Evolutionary conservation across 2,888 invertebrate genomes (phyloP), one percentile per base, ranked within the genome.

Genomic region (Xestia xanthographa): DNA sequence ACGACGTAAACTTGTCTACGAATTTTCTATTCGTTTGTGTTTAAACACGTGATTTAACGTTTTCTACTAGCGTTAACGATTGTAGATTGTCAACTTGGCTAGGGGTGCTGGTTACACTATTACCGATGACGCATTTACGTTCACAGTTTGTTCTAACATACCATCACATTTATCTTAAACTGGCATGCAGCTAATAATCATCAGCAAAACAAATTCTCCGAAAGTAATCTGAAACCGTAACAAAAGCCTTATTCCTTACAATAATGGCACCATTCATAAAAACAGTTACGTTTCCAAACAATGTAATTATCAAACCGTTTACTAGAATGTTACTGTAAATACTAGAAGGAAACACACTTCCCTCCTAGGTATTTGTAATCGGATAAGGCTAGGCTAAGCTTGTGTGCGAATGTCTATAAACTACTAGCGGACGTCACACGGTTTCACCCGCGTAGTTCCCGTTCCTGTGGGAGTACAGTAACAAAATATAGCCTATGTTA

Each of bases 291-390:
- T 50, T 66, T 63, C 17, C 8, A 22, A 72, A 69, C 45, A 29
- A 48, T 9, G 14, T 50, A 12, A 53, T 58, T 22, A 29, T 41
- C 20, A 58, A 50, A 43, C 14, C 48, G 48, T 66, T 63, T 22
- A 20, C 5, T 60, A 45, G 34, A 62, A 53, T 50, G 2, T 14
- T 29, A 56, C 48, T 53, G 50, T 20, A 26, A 58, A 71, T 29
- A 77, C 1, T 66, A 45, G 26, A 68, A 74, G 63, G 63, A 65
- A 75, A 66, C 20, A 8, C 22, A 66, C 73, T 75, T 79, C 75
- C 29, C 17, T 68, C n/a, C 34, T 41, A 65, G 63, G 65, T 45
- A 48, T 48, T 48, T 34, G 67, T 79, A 79, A 79, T 65, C 56
- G 65, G 56, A 75, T 65, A 53, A 75, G 14, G 34, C 29, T 65